Conservation (phyloP, 2,797 vertebrate species). For the Nothura maculosa region DNA sequence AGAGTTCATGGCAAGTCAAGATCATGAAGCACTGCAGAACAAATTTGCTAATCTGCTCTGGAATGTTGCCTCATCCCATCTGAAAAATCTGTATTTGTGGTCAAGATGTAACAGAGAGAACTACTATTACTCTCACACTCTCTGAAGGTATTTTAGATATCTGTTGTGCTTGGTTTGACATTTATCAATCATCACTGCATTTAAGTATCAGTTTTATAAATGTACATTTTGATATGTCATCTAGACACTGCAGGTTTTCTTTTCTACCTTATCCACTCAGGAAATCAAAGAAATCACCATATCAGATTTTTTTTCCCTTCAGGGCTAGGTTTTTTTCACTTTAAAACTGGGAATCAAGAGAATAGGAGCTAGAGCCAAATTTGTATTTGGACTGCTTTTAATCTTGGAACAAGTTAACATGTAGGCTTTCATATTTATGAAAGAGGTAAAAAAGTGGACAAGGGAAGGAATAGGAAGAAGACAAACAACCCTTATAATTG, state of each 20-base stretch:
- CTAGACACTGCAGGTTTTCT: background rate
- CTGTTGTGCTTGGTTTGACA: background rate
- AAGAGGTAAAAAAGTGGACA: background rate
- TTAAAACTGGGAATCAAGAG: background rate
- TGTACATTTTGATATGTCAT: background rate
- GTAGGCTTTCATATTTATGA: conserved; percentile 24
- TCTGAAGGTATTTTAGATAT: conserved; percentile 15
- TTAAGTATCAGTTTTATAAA: background rate
- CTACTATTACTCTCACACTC: background rate
- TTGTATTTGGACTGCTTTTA: background rate
- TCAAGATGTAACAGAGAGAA: conserved; percentile 47
- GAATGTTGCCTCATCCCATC: conserved; percentile 46
- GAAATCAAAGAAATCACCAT: background rate
- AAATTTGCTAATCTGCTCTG: conserved; percentile 51
- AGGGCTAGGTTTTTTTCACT: background rate
- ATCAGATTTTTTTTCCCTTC: background rate
- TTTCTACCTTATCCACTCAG: background rate
- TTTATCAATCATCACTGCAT: conserved; percentile 1
- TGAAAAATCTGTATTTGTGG: conserved; percentile 25
- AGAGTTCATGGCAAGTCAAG: conserved; percentile 32
- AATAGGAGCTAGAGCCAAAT: background rate
- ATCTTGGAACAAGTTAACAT: conserved; percentile 2
- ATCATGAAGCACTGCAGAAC: conserved; percentile 39
- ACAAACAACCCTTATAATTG: background rate
- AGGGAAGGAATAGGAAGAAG: background rate